Evolutionary conservation across 1,140 invertebrate genomes (phyloP), one percentile per base, ranked within the genome.

Genomic region (Pseudomyrmex sp.): DNA sequence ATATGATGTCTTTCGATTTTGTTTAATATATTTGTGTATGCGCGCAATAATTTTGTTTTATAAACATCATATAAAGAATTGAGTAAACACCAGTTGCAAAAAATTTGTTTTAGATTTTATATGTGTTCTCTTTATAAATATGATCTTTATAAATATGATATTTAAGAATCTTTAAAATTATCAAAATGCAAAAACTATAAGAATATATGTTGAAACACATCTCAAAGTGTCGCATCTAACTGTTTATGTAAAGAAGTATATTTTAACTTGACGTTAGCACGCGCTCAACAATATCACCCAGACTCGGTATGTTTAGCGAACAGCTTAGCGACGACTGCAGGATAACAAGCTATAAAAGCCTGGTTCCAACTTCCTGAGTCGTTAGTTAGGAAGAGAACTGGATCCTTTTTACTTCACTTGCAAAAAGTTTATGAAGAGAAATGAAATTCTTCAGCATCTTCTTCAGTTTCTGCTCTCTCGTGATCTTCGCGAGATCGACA

Each of bases 341-440:
- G n/a, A 35, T 23, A 61, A 44, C 52, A 13, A n/a, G 15, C 68
- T 89, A 88, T 89, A 89, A 89, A 88, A 88, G 87, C 68, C n/a
- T 18, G 10, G 75, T 23, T 52, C 2, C n/a, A 23, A 48, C 58
- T 63, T 84, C 61, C 82, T 23, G n/a, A 26, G 52, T n/a, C 13
- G 18, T 74, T 75, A 88, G 82, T 88, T 52, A 3, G 9, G 56
- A 35, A 26, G 20, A 3, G 1, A 54, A 58, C 44, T 50, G 15
- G 35, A 35, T 7, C 35, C 50, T 69, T 44, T 35, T 59, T 58
- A 23, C 10, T 44, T 23, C 46, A 52, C 48, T 18, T 52, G 35
- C 12, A 35, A 1, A 15, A 84, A 84, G 74, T 68, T 5, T 15
- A 66, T 8, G 8, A 13, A 56, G 2, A 10, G 50, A 46, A 58